Evolutionary conservation across 35 echinoderm and acorn worm genomes (phyloP).

Genomic region (Acanthaster planci): DNA sequence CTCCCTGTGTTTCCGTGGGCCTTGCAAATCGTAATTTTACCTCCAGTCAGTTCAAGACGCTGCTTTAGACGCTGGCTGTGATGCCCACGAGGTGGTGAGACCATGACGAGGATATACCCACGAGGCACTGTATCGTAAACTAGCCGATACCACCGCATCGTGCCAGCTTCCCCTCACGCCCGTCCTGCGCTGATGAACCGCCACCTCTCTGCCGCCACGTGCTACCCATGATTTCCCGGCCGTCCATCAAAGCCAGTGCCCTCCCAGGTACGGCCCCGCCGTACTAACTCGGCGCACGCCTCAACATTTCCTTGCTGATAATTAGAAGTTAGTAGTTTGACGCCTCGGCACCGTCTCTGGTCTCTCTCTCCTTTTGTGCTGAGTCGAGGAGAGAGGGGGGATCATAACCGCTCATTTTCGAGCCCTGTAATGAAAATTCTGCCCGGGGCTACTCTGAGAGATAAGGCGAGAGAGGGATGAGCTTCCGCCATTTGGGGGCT

Average conservation of each 20-base stretch:
- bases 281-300: conserved; percentile 17
- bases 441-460: neutral
- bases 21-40: neutral
- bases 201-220: conserved; percentile 31
- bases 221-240: conserved; percentile 14
- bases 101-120: no score
- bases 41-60: neutral
- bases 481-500: neutral
- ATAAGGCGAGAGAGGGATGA: neutral
- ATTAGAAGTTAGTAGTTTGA: conserved; percentile 34
- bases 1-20: neutral
- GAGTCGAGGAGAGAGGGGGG: neutral
- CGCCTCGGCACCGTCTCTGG: neutral
- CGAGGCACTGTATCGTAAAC: conserved; percentile 1
- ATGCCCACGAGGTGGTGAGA: no score
- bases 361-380: neutral
- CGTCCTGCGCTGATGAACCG: conserved; percentile 10
- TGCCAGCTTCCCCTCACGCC: neutral
- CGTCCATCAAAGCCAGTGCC: conserved; percentile 1
- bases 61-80: neutral
- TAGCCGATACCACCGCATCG: neutral
- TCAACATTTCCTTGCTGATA: conserved; percentile 25
- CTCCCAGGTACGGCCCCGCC: conserved; percentile 15
- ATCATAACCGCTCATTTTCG: conserved; percentile 1
- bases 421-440: neutral